Evolutionary conservation across 2,113 vertebrate species (phyloP), one percentile per base, ranked within the genome.

Genomic region (Lamprologus ornatipinnis): DNA sequence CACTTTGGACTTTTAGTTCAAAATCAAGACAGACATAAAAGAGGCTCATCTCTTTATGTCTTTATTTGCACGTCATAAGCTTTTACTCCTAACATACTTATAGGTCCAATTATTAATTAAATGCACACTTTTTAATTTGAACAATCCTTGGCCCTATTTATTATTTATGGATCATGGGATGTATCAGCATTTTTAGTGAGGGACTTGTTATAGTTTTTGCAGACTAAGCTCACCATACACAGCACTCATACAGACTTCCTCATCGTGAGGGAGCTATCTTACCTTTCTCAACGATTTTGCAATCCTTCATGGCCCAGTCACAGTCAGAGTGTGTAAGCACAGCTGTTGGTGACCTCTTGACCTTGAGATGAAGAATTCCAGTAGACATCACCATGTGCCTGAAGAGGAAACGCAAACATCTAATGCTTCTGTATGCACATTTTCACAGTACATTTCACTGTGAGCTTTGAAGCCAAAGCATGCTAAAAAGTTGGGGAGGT

Each of bases 201-300:
- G 65, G 65, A 70, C 37, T 42, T 23, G 57, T 31, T 60, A 19
- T 13, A 49, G 26, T 78, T 78, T 49, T 12, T 49, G 26, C 42
- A 49, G 45, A 51, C 45, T 33, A 31, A 78, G 73, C 45, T 31
- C 70, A 19, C 42, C 47, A 51, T 53, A 51, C 33, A 45, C 19
- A 81, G 15, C 80, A 63, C 73, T 68, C 63, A 80, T 8, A 84
- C 37, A 70, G 8, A 75, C 51, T 28, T 54, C 45, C 10, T 60
- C 35, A 73, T 4, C 2, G 2, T 35, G 21, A 40, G 33, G 26
- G 33, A 3, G 73, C 5, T 14, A 23, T 70, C 90, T 63, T 92
- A 95, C 95, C 95, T 95, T 96, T 95, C 80, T 94, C 95, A 33
- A 85, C 89, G 65, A 94, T 86, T 28, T 78, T 42, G 33, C 85